Evolutionary conservation across 2,888 invertebrate genomes (phyloP), one percentile per base, ranked within the genome.

Genomic region (Athalia rosae): DNA sequence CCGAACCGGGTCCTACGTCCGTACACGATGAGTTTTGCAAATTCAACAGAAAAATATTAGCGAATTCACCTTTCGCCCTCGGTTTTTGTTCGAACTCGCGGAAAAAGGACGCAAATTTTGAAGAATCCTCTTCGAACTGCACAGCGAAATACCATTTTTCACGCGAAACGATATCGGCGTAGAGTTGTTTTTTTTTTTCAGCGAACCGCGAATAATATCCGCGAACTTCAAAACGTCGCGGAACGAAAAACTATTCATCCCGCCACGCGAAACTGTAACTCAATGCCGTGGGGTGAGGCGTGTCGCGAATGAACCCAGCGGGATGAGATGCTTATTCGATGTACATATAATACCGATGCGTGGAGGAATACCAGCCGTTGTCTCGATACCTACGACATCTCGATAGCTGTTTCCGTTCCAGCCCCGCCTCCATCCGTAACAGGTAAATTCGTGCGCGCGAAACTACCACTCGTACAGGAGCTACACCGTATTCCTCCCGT

Each of bases 311-410:
- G 45, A 7, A 7, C 13, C 8, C 61, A 28, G 3, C 0, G 28
- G 28, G 28, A n/a, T n/a, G n/a, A n/a, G 5, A 11, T 61, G 61
- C 6, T 74, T n/a, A 74, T 48, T 62, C 45, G 62, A 74, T n/a
- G n/a, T n/a, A n/a, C n/a, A n/a, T 61, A n/a, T 61, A 62, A 61
- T 74, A 48, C 61, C 62, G 61, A 62, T 48, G 59, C 50, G 47
- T 15, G 48, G 3, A 62, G 48, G 13, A 28, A 28, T 28, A 59
- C 45, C 71, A 71, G 41, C 28, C 41, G 69, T 45, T 45, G 43
- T 47, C 4, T 6, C 71, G 58, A 58, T 58, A 47, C 58, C 13
- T 15, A 6, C 3, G 43, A 56, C 43, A 9, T n/a, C 43, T 56
- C 28, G 28, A 28, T 28, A 28, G 28, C 28, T 28, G 28, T 28